Base-by-base conservation (phyloP, 2,888 invertebrate genomes). In the Drosophila longiperda region DNA sequence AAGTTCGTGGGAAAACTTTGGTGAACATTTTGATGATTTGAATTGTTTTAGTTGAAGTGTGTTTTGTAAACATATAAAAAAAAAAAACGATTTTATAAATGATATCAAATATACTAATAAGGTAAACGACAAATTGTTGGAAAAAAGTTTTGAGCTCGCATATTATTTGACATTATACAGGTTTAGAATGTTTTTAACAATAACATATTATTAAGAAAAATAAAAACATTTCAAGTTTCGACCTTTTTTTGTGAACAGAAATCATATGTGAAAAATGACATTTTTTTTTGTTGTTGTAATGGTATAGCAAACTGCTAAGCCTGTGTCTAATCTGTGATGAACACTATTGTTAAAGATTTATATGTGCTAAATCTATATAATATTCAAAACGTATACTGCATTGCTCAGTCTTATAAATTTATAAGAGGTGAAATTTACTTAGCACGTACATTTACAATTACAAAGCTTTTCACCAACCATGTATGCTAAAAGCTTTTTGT, bases 1-100 rank as follows among this genome's bases (percentile, higher is more conserved):
- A 76, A 80, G 57, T 72, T 82, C 38, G 12, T 26, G 20, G 23
- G 2, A 17, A 26, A 36, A 48, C 36, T 63, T 49, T 17, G 11
- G 33, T 11, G 5, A 2, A 54, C 34, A 38, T 12, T 48, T 48
- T 29, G 38, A 23, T 11, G 26, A 38, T 58, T 11, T 49, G n/a
- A 48, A 11, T 66, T 40, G 36, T 26, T 29, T 29, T n/a, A 6
- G 11, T 29, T 23, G 53, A 34, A 53, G 20, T 34, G 33, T 23
- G n/a, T 40, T 7, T 4, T n/a, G 20, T 12, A 45, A 20, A 45
- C 36, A 36, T 20, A 45, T 23, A 23, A 17, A 5, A 29, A 29
- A n/a, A 17, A 5, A 29, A 29, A n/a, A 17, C 9, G 11, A 34
- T 29, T 38, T 38, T n/a, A 29, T 26, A 17, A 38, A 38, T 55